Evolutionary conservation across 1,140 invertebrate genomes (phyloP).

Genomic region (Trichogramma pretiosum): DNA sequence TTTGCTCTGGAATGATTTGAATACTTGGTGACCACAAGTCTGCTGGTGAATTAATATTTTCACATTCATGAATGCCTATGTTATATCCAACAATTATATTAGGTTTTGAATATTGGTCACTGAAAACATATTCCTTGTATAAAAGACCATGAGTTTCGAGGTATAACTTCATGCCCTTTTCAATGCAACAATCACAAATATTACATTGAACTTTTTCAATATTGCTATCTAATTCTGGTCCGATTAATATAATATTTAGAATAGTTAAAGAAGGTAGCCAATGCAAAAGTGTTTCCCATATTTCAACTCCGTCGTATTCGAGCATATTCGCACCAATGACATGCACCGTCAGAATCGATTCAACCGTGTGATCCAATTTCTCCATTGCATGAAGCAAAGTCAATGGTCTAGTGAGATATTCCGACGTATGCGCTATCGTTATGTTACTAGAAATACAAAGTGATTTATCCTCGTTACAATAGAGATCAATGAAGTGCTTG

Average conservation of each 20-base stretch:
- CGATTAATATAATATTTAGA: constrained; percentile 27
- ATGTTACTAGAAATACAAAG: constrained; percentile 17
- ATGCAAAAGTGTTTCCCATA: constrained; percentile 34
- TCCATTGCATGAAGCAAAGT: constrained; percentile 28
- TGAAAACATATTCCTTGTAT: constrained; percentile 26
- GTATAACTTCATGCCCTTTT: constrained; percentile 19
- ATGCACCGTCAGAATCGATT: constrained; percentile 24
- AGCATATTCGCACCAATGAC: constrained; percentile 29
- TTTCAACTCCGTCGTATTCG: constrained; percentile 24
- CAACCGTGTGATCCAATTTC: constrained; percentile 20
- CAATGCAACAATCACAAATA: constrained; percentile 25
- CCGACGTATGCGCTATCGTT: constrained; percentile 20
- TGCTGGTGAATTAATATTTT: constrained; percentile 20
- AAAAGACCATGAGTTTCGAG: constrained; percentile 18
- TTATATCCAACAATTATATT: constrained; percentile 34
- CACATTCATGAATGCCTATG: constrained; percentile 30
- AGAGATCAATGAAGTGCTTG: constrained; percentile 25
- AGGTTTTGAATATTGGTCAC: constrained; percentile 22
- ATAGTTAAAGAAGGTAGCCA: constrained; percentile 23
- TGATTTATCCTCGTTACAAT: constrained; percentile 19
- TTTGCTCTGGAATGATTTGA: constrained; percentile 21
- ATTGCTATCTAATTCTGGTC: constrained; percentile 26
- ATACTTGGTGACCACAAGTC: constrained; percentile 30
- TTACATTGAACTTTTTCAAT: constrained; percentile 9
- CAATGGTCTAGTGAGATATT: constrained; percentile 31